Percentiles rank a stretch among this genome's conserved stretches.
These are phyloP conservation scores for Lophius americanus DNA, from an alignment of 2,797 vertebrate genomes.

Conservation along the genomic window DNA sequence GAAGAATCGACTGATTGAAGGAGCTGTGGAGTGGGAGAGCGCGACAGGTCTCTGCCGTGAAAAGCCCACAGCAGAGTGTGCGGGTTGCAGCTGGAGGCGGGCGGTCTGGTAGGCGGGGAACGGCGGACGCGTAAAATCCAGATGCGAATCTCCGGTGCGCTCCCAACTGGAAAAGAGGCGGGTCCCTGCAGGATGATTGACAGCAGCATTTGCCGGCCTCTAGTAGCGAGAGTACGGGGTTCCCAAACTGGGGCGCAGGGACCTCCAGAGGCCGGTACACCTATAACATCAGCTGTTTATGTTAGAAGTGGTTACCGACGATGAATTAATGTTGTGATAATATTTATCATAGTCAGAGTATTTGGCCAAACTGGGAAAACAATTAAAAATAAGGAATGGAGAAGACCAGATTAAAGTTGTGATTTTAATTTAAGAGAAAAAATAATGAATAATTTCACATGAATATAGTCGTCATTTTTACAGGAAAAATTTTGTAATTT, in stretches of 20 bases:
- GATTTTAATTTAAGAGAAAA: too few species aligned
- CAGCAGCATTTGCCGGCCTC: constrained; percentile 50
- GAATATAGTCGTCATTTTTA: too few species aligned
- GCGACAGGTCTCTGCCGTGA: constrained; percentile 24
- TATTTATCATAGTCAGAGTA: too few species aligned
- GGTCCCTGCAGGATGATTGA: constrained; percentile 57
- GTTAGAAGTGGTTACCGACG: too few species aligned
- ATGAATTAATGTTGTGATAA: too few species aligned
- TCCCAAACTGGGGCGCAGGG: not conserved
- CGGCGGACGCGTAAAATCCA: constrained; percentile 66
- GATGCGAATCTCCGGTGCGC: constrained; percentile 61
- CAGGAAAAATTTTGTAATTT: too few species aligned
- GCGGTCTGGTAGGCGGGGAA: constrained; percentile 61
- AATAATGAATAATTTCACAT: too few species aligned
- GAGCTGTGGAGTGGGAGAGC: not conserved
- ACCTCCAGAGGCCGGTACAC: not conserved
- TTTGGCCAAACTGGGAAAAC: too few species aligned
- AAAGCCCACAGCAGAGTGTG: constrained; percentile 31
- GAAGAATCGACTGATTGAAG: not conserved
- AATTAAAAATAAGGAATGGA: too few species aligned
- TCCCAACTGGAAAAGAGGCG: constrained; percentile 63
- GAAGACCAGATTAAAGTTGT: too few species aligned
- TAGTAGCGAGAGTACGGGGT: not conserved
- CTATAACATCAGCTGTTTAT: too few species aligned
- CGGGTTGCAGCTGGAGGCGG: constrained; percentile 19